Percentiles rank a stretch among this genome's conserved stretches.
Conservation (phyloP, 1,140 invertebrate species). For the Lepidurus apus region DNA sequence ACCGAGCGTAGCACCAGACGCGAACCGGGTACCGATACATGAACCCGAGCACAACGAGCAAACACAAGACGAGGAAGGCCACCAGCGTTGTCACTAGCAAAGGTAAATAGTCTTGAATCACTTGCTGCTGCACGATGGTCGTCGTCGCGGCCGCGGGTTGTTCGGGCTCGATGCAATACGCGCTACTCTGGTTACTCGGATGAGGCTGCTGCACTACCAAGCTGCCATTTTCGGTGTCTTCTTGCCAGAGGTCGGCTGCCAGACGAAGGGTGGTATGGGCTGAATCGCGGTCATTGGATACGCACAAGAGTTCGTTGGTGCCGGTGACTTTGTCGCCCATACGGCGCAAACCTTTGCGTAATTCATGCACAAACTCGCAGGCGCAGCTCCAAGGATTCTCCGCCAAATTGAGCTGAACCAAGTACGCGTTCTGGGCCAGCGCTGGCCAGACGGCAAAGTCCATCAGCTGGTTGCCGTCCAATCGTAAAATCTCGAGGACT, state of each 20-base stretch:
- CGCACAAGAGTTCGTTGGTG: slow-evolving; percentile 40
- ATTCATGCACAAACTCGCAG: slow-evolving; percentile 71
- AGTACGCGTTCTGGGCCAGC: slow-evolving; percentile 56
- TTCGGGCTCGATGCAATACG: slow-evolving; percentile 54
- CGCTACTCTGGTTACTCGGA: slow-evolving; percentile 10
- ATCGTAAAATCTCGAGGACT: slow-evolving; percentile 60
- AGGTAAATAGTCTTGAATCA: slow-evolving; percentile 71
- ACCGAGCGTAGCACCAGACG: slow-evolving; percentile 83
- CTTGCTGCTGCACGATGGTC: slow-evolving; percentile 63
- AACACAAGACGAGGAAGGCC: slow-evolving; percentile 60
- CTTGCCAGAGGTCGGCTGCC: neutral
- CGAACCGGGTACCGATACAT: slow-evolving; percentile 80
- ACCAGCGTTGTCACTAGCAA: slow-evolving; percentile 65
- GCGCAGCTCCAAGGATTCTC: slow-evolving; percentile 83
- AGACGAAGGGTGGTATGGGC: neutral
- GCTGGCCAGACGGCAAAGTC: slow-evolving; percentile 71
- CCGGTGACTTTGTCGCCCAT: slow-evolving; percentile 42
- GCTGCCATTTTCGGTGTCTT: neutral
- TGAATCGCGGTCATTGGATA: slow-evolving; percentile 29
- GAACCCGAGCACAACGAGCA: slow-evolving; percentile 58
- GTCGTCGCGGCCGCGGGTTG: slow-evolving; percentile 47
- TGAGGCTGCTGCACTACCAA: slow-evolving; percentile 30
- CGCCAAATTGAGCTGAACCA: slow-evolving; percentile 65
- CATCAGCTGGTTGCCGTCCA: slow-evolving; percentile 71
- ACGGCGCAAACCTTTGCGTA: slow-evolving; percentile 48